These are phyloP conservation scores for Hetaerina americana DNA, from an alignment of 1,140 invertebrate species.

Conservation along the genomic window DNA sequence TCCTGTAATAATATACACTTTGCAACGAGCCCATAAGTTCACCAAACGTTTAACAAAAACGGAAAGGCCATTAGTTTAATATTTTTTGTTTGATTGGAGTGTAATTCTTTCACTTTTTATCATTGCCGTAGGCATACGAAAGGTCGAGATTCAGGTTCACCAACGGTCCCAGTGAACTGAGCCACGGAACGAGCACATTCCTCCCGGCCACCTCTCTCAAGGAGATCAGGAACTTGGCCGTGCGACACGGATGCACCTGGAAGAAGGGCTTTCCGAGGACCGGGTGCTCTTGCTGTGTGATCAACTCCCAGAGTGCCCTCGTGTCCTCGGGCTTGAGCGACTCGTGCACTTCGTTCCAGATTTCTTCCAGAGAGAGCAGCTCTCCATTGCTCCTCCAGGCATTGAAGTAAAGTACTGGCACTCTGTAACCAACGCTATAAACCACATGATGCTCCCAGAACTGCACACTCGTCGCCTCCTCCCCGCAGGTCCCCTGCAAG, in stretches of 20 bases:
- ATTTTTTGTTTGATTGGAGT: no score
- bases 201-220: not conserved
- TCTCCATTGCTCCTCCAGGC: conserved; percentile 31
- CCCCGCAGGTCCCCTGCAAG: not conserved
- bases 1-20: no score
- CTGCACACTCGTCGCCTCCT: not conserved
- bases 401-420: conserved; percentile 43
- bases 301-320: conserved; percentile 21
- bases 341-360: conserved; percentile 25
- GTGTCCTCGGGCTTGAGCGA: conserved; percentile 16
- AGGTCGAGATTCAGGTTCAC: not conserved
- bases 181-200: not conserved
- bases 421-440: conserved; percentile 40
- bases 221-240: conserved; percentile 23
- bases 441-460: conserved; percentile 33
- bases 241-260: conserved; percentile 31
- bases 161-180: not conserved
- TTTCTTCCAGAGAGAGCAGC: conserved; percentile 28
- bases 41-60: no score
- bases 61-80: no score
- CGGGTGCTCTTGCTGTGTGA: conserved; percentile 33
- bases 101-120: no score
- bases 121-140: not conserved
- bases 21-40: no score
- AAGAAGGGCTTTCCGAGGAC: conserved; percentile 29